phyloP scores from a whole-genome alignment of 2,797 vertebrate genomes.

The Austrolebias charrua region DNA sequence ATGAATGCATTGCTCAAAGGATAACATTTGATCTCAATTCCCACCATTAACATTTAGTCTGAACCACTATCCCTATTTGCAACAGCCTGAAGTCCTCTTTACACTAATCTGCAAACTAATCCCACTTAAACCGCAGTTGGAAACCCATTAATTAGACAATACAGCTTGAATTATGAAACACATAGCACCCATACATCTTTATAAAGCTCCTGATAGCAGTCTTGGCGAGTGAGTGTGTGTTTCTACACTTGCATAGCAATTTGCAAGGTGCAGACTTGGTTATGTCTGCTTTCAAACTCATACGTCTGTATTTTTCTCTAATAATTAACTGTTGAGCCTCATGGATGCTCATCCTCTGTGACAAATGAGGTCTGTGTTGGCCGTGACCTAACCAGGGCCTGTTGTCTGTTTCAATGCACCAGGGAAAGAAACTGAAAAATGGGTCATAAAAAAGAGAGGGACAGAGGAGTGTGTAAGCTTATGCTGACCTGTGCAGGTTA shows the following conservation, averaged over 20 bases:
- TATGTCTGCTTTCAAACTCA: conserved; percentile 36
- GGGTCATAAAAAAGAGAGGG: conserved; percentile 46
- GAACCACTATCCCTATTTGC: neutral
- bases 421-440: conserved; percentile 66
- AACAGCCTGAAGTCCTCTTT: conserved; percentile 31
- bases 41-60: conserved; percentile 3
- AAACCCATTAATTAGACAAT: conserved; percentile 52
- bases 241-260: conserved; percentile 30
- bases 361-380: conserved; percentile 76
- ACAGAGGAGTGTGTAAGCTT: conserved; percentile 36
- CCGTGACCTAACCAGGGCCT: conserved; percentile 73
- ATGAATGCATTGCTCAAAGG: neutral
- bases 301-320: conserved; percentile 69
- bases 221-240: conserved; percentile 10
- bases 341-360: conserved; percentile 66
- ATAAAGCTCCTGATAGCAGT: conserved; percentile 38
- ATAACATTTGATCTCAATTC: conserved; percentile 4
- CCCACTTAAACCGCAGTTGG: conserved; percentile 46
- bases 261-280: conserved; percentile 26
- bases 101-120: conserved; percentile 56
- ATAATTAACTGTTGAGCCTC: conserved; percentile 75
- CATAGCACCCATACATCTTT: conserved; percentile 56
- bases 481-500: conserved; percentile 66
- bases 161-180: conserved; percentile 42
- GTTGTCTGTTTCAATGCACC: conserved; percentile 72